Evolutionary conservation across 2,888 invertebrate species (phyloP), one percentile per base, ranked within the genome.

Genomic region (Cryptus viduatorius): DNA sequence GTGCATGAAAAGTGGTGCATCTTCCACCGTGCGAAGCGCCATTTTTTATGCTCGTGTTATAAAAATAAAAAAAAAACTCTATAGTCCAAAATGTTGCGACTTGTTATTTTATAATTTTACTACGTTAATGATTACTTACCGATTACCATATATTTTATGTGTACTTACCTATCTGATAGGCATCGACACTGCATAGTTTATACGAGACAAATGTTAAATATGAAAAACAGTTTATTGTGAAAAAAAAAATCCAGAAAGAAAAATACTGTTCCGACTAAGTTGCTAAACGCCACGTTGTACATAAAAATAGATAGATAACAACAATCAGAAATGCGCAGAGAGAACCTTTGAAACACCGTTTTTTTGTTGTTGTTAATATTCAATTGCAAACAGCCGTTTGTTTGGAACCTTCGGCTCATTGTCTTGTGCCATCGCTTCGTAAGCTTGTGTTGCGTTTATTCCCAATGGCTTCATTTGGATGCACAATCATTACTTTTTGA

Each of bases 91-190:
- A 86, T 86, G 89, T 91, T 91, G 90, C 89, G 89, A 91, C 88
- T 90, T 88, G 89, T 92, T 92, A 92, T 90, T 92, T 93, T 90
- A 90, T 92, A 92, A 92, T 93, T 93, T 93, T 90, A 92, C 90
- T 92, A 90, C 90, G 90, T 92, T 92, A 87, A 83, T 83, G 84
- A 81, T 90, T 89, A 87, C 87, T 88, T 87, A 88, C 84, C 86
- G 87, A 89, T 87, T 86, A 86, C 89, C 88, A 90, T 92, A 91
- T 92, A 92, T 93, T 92, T 92, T 92, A 91, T 90, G 91, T 91
- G 90, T 91, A 92, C 90, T 90, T 91, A 91, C 88, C 88, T 90
- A 90, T 88, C 85, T 88, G 86, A 90, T 90, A 91, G 91, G 89
- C 89, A 90, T 90, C 90, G 90, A 89, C 90, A 91, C 89, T 90